These are phyloP conservation scores for Eueremaeus valkanovi DNA, from an alignment of 2,888 invertebrate species.

Conservation along the genomic window DNA sequence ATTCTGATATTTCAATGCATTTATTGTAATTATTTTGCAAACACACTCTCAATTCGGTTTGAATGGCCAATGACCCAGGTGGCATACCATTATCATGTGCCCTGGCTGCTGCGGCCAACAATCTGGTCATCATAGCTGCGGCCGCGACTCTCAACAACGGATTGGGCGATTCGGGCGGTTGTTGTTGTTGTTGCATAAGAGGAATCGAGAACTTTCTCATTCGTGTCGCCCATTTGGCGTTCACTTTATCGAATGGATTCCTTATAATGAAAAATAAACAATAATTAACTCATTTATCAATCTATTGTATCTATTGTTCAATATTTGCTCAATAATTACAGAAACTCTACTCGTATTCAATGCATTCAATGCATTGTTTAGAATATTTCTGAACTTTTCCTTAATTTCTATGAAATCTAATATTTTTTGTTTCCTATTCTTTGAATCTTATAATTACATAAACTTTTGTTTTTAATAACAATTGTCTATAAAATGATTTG, in stretches of 20 bases:
- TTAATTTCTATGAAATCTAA: too few species aligned
- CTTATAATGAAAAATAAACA: not conserved
- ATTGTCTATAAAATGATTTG: too few species aligned
- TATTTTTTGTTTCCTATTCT: too few species aligned
- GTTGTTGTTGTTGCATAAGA: slow-evolving; percentile 25
- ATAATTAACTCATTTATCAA: not conserved
- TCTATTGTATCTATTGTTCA: too few species aligned
- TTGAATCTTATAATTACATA: too few species aligned
- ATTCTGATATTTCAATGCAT: too few species aligned
- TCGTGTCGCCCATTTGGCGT: slow-evolving; percentile 39
- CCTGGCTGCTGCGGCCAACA: slow-evolving; percentile 41
- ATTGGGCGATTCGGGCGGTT: slow-evolving; percentile 38
- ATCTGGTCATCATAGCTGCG: slow-evolving; percentile 43
- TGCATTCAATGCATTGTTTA: too few species aligned
- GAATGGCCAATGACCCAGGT: not conserved
- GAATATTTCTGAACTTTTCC: too few species aligned
- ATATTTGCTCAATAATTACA: too few species aligned
- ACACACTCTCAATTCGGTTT: not conserved
- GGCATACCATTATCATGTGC: slow-evolving; percentile 21
- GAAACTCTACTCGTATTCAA: not conserved
- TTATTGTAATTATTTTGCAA: not conserved
- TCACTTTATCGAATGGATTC: slow-evolving; percentile 40
- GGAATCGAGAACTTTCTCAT: slow-evolving; percentile 40
- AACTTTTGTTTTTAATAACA: too few species aligned
- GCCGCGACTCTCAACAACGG: slow-evolving; percentile 42